Percentiles rank a stretch among this genome's conserved stretches.
phyloP scores from a whole-genome alignment of 1,140 invertebrate species.

The Onthophagus taurus region DNA sequence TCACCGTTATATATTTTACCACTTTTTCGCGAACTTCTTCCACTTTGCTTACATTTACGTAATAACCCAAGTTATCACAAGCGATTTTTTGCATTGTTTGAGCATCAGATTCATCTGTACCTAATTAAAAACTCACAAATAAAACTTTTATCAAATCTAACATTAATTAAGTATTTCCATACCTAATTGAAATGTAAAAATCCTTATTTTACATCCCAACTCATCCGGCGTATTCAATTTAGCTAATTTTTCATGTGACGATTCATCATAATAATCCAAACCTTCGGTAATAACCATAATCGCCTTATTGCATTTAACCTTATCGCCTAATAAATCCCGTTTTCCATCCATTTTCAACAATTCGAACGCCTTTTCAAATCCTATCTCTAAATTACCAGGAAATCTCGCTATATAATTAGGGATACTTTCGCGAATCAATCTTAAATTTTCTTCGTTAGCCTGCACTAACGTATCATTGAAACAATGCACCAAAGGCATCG shows the following conservation, averaged over 20 bases:
- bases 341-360: constrained; percentile 20
- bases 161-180: too few relatives aligned
- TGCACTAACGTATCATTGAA: constrained; percentile 76
- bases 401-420: constrained; percentile 24
- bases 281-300: constrained; percentile 99
- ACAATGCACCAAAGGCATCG: constrained; percentile 70
- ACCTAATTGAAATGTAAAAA: constrained; percentile 98
- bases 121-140: too few relatives aligned
- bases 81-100: constrained; percentile 93
- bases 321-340: not conserved
- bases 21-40: constrained; percentile 93
- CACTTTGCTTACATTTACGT: constrained; percentile 84
- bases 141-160: too few relatives aligned
- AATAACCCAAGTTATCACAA: constrained; percentile 81
- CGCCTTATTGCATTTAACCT: constrained; percentile 67
- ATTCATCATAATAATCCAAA: constrained; percentile 83
- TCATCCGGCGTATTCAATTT: constrained; percentile 72
- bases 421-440: constrained; percentile 30
- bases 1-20: constrained; percentile 81
- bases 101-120: constrained; percentile 74
- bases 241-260: constrained; percentile 83
- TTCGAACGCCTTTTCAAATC: constrained; percentile 27
- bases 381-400: constrained; percentile 25
- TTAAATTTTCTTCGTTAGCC: constrained; percentile 36
- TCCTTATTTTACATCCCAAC: constrained; percentile 63